These are phyloP conservation scores for Polypterus senegalus DNA, from an alignment of 2,113 vertebrate species.

Conservation along the genomic window DNA sequence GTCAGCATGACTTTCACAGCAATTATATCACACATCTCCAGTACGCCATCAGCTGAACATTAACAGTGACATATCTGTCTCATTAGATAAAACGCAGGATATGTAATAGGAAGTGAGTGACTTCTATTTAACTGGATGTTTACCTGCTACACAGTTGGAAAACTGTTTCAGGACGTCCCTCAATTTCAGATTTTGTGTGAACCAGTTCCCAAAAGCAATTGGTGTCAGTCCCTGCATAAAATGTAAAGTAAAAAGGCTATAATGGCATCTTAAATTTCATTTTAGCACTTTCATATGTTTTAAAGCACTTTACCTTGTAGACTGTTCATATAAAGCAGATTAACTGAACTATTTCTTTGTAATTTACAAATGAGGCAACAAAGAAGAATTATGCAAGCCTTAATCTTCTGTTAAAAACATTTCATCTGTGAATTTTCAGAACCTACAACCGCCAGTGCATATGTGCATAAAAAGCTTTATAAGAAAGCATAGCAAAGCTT, in stretches of 20 bases:
- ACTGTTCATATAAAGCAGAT: background rate
- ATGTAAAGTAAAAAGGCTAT: constrained; percentile 4
- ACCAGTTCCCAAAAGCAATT: constrained; percentile 89
- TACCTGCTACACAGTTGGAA: constrained; percentile 96
- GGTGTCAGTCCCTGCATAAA: constrained; percentile 61
- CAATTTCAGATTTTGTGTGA: constrained; percentile 82
- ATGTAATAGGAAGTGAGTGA: no score
- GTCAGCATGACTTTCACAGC: no score
- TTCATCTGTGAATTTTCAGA: no score
- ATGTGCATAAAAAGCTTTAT: no score
- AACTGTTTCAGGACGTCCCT: constrained; percentile 81
- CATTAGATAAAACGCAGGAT: no score
- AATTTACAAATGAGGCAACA: background rate
- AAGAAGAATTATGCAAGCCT: no score
- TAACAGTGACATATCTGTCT: no score
- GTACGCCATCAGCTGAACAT: no score
- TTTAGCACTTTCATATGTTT: background rate
- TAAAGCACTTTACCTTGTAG: background rate
- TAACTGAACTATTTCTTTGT: background rate
- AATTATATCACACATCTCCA: no score
- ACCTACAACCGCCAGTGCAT: no score
- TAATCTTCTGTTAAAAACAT: no score
- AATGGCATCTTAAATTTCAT: background rate
- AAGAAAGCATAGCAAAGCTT: no score
- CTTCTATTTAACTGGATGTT: background rate